Evolutionary conservation across 2,888 invertebrate genomes (phyloP).

Genomic region (Ectobius pallidus): DNA sequence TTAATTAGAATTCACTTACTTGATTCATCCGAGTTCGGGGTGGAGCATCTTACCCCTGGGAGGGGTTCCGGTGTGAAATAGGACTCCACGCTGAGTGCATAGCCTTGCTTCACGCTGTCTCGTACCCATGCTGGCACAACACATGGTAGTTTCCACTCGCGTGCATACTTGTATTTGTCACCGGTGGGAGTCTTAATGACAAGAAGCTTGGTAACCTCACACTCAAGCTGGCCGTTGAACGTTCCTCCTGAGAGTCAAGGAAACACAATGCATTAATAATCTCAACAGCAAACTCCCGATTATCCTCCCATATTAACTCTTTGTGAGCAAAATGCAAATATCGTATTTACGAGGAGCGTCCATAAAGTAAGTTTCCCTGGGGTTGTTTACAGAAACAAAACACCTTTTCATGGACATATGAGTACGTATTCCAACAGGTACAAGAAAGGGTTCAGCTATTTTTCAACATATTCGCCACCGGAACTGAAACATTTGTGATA

Average conservation of each 20-base stretch:
- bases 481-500: no score
- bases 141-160: conserved; percentile 67
- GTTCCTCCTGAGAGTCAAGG: conserved; percentile 62
- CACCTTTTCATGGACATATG: no score
- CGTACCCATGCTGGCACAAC: conserved; percentile 79
- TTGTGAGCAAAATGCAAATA: no score
- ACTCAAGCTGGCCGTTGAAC: conserved; percentile 60
- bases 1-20: conserved; percentile 42
- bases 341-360: no score
- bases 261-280: background rate
- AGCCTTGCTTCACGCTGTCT: conserved; percentile 73
- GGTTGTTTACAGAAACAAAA: no score
- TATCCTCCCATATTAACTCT: no score
- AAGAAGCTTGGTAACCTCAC: conserved; percentile 60
- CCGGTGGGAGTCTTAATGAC: conserved; percentile 63
- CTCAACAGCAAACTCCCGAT: background rate
- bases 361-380: no score
- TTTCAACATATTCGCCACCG: no score
- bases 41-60: conserved; percentile 19
- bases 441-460: no score
- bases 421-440: no score
- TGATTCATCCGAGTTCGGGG: conserved; percentile 42
- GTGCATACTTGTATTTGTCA: conserved; percentile 72
- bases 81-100: conserved; percentile 25
- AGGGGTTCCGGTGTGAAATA: conserved; percentile 3